phyloP scores from a whole-genome alignment of 2,113 vertebrate genomes.

The Tragelaphus strepsiceros region DNA sequence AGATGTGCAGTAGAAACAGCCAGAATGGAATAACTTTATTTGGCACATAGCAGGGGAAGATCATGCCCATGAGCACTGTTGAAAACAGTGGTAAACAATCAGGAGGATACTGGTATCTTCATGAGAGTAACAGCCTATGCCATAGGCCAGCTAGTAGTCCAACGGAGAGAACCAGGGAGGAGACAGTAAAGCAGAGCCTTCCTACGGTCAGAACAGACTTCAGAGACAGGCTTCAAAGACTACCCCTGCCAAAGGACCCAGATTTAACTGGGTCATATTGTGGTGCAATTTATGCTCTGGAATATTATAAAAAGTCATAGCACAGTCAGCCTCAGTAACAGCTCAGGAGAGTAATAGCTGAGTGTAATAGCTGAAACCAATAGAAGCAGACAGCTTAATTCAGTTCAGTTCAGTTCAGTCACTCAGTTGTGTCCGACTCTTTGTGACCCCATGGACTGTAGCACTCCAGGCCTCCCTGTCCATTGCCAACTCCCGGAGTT shows the following conservation, averaged over 20 bases:
- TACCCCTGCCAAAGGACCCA: background rate
- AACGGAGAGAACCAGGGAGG: background rate
- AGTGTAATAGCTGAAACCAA: background rate
- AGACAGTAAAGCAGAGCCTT: background rate
- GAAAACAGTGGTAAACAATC: background rate
- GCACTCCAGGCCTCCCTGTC: background rate
- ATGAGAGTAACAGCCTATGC: background rate
- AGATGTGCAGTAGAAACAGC: background rate
- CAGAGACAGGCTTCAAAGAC: background rate
- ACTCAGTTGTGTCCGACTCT: background rate
- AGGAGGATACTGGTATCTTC: background rate
- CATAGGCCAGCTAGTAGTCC: background rate
- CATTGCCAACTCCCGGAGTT: accelerated
- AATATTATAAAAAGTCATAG: background rate
- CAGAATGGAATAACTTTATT: background rate
- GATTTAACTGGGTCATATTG: background rate
- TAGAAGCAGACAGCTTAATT: background rate
- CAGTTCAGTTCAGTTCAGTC: background rate
- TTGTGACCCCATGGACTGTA: background rate
- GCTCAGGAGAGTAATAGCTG: background rate
- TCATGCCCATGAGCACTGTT: background rate
- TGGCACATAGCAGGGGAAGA: background rate
- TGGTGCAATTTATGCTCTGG: background rate
- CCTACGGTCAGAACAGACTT: background rate
- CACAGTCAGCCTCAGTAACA: background rate